These are phyloP conservation scores for Platichthys stellatus DNA, from an alignment of 2,113 vertebrate genomes.

Conservation along the genomic window DNA sequence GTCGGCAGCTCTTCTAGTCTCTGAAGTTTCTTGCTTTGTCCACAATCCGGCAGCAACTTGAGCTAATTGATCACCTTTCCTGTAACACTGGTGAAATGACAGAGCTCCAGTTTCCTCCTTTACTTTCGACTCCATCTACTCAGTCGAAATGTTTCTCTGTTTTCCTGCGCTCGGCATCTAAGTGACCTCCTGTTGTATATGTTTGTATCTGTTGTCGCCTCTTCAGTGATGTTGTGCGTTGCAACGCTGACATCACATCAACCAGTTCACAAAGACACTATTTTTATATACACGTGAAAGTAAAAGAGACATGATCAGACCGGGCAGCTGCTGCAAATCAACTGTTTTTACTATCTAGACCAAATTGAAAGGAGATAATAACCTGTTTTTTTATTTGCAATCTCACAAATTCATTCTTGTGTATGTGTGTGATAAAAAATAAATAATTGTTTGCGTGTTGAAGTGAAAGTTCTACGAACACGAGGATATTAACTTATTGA, in stretches of 20 bases:
- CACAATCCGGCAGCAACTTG: not conserved
- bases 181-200: not conserved
- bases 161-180: not conserved
- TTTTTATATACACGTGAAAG: not conserved
- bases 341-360: not conserved
- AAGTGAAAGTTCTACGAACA: too few species aligned
- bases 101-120: slow-evolving; percentile 13
- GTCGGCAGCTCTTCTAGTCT: not conserved
- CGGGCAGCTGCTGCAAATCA: not conserved
- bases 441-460: too few species aligned
- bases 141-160: not conserved
- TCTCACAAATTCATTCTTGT: too few species aligned
- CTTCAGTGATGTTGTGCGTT: not conserved
- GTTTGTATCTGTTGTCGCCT: not conserved
- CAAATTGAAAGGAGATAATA: not conserved
- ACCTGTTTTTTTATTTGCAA: too few species aligned
- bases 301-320: too few species aligned
- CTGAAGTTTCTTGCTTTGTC: too few species aligned
- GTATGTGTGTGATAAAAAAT: too few species aligned
- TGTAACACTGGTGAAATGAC: slow-evolving; percentile 49
- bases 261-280: not conserved
- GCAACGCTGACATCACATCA: not conserved
- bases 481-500: too few species aligned
- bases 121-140: not conserved
- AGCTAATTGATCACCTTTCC: slow-evolving; percentile 31